A percentile compares a stretch with the other conserved stretches of the same genome.
phyloP scores from a whole-genome alignment of 1,140 invertebrate genomes.

The Heliconius nattereri region DNA sequence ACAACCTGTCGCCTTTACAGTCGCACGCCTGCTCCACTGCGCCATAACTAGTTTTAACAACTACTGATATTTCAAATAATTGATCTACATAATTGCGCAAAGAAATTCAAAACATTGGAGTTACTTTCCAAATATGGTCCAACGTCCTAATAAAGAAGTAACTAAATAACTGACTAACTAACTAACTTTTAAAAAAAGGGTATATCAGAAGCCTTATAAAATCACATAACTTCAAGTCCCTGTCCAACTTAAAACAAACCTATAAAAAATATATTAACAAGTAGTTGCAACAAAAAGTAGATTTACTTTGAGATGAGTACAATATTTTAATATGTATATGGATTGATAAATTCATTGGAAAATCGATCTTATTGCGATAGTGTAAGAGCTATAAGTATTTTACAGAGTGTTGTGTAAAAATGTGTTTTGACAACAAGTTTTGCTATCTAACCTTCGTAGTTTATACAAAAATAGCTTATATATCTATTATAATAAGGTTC shows the following conservation, averaged over 20 bases:
- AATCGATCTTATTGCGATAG: neutral
- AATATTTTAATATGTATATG: slow-evolving; percentile 1
- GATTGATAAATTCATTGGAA: neutral
- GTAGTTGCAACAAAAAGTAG: slow-evolving; percentile 62
- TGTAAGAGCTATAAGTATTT: neutral
- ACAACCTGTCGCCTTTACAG: no score
- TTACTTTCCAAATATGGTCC: neutral
- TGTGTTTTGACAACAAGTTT: slow-evolving; percentile 6
- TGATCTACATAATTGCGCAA: neutral
- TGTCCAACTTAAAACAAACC: slow-evolving; percentile 36
- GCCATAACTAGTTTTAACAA: no score
- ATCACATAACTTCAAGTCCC: slow-evolving; percentile 23
- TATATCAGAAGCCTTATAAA: slow-evolving; percentile 22
- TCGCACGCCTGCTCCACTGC: no score
- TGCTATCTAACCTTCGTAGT: neutral
- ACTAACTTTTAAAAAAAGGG: neutral
- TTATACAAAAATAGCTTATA: slow-evolving; percentile 41
- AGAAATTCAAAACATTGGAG: neutral
- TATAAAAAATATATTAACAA: slow-evolving; percentile 69
- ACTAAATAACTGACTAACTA: neutral
- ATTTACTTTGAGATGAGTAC: slow-evolving; percentile 33
- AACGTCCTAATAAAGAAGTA: neutral
- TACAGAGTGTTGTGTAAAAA: neutral
- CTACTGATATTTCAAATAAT: neutral
- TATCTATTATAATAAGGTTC: neutral